phyloP scores from a whole-genome alignment of 2,113 vertebrate species.

The Limnothrissa miodon region DNA sequence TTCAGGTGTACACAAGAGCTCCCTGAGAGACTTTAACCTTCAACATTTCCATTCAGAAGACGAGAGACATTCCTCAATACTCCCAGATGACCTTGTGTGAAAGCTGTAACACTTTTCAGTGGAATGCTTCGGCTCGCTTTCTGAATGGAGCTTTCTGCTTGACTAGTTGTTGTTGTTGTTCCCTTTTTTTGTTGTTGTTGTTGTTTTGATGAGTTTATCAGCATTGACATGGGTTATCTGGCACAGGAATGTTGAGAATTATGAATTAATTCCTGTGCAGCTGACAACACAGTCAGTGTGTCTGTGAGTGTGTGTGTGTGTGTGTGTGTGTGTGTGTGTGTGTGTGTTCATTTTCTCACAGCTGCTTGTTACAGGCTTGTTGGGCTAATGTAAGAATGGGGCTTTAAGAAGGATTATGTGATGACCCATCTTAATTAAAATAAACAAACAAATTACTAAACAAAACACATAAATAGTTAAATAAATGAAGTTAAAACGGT shows the following conservation, averaged over 20 bases:
- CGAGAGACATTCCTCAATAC: neutral
- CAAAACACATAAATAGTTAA: no score
- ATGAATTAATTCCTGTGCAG: neutral
- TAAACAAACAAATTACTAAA: neutral
- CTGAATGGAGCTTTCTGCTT: neutral
- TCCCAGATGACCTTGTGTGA: neutral
- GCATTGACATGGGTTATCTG: neutral
- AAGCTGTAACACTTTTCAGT: neutral
- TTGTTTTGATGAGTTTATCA: neutral
- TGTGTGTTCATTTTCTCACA: no score
- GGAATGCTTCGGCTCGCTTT: neutral
- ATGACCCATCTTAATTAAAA: neutral
- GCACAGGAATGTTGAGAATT: neutral
- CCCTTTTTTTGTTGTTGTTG: no score
- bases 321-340: no score
- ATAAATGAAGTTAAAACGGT: no score
- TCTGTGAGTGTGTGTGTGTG: no score
- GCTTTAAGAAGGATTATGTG: neutral
- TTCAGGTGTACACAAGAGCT: neutral
- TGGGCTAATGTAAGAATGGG: neutral
- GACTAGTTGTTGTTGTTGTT: neutral
- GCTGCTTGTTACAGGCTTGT: neutral
- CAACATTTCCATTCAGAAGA: neutral
- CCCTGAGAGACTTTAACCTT: neutral
- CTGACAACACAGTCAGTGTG: neutral